A percentile compares a stretch with the other conserved stretches of the same genome.
Conservation (phyloP, 2,797 vertebrate species). For the Sebastes iracundus region DNA sequence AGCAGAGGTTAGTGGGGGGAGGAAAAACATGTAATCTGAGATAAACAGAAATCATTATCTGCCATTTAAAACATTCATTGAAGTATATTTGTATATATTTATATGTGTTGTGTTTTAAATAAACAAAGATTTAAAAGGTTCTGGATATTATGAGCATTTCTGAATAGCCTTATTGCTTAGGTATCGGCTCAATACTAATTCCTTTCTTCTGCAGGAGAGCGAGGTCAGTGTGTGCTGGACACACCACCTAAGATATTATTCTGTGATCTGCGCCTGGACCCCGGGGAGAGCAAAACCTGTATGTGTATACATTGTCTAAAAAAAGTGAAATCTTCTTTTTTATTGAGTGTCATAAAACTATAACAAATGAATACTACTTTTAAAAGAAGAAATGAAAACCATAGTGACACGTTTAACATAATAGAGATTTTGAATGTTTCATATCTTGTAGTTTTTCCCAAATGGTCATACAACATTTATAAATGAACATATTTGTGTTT, state of each 20-base stretch:
- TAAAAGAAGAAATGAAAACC: not conserved
- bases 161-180: no score
- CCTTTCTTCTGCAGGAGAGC: constrained; percentile 85
- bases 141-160: not conserved
- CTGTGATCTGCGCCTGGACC: constrained; percentile 95
- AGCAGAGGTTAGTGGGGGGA: constrained; percentile 89
- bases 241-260: constrained; percentile 98
- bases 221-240: constrained; percentile 97
- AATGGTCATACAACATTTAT: not conserved
- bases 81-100: not conserved
- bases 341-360: not conserved
- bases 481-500: not conserved
- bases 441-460: no score
- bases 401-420: not conserved
- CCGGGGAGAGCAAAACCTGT: constrained; percentile 98
- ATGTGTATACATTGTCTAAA: constrained; percentile 51
- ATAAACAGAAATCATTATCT: not conserved
- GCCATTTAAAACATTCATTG: not conserved
- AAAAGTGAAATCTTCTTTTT: not conserved
- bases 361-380: not conserved
- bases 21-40: not conserved
- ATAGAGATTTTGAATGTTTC: not conserved
- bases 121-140: not conserved
- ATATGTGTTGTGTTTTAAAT: not conserved
- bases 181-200: not conserved